A percentile compares a stretch with the other conserved stretches of the same genome.
Conservation (phyloP, 2,888 invertebrate genomes). For the Campopleginae sp. region DNA sequence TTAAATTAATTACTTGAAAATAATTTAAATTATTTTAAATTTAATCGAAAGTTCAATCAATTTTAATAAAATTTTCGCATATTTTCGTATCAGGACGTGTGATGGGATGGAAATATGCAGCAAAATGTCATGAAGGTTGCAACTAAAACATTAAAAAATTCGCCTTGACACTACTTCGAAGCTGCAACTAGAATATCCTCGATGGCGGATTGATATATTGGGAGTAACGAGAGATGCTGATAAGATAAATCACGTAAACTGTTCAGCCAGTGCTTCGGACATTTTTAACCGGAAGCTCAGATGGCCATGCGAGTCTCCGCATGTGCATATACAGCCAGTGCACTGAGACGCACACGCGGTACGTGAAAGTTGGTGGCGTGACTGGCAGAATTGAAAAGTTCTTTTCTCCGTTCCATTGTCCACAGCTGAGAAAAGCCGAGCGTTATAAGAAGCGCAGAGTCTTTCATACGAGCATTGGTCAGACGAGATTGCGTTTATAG, state of each 20-base stretch:
- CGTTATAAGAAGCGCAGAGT: slow-evolving; percentile 29
- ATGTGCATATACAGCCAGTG: neutral
- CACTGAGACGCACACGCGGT: slow-evolving; percentile 5
- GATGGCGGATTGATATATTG: neutral
- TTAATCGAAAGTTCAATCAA: no score
- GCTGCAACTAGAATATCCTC: neutral
- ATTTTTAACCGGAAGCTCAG: slow-evolving; percentile 42
- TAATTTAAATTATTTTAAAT: no score
- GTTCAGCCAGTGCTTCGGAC: slow-evolving; percentile 19
- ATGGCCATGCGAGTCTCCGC: slow-evolving; percentile 20
- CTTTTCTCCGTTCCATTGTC: slow-evolving; percentile 54
- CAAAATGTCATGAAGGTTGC: neutral
- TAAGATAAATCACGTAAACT: slow-evolving; percentile 46
- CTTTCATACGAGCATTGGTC: slow-evolving; percentile 45
- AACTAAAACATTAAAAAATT: neutral
- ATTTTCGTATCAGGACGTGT: no score
- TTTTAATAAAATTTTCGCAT: no score
- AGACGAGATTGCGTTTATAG: slow-evolving; percentile 62
- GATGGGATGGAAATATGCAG: no score
- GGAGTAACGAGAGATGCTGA: slow-evolving; percentile 10
- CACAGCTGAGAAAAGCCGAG: slow-evolving; percentile 17
- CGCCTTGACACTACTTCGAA: neutral
- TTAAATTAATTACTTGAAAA: no score
- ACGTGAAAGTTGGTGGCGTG: slow-evolving; percentile 36
- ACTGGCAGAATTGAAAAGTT: slow-evolving; percentile 49